Evolutionary conservation across 92 coral and sea anemone genomes (phyloP).

Genomic region (Ricordea florida): DNA sequence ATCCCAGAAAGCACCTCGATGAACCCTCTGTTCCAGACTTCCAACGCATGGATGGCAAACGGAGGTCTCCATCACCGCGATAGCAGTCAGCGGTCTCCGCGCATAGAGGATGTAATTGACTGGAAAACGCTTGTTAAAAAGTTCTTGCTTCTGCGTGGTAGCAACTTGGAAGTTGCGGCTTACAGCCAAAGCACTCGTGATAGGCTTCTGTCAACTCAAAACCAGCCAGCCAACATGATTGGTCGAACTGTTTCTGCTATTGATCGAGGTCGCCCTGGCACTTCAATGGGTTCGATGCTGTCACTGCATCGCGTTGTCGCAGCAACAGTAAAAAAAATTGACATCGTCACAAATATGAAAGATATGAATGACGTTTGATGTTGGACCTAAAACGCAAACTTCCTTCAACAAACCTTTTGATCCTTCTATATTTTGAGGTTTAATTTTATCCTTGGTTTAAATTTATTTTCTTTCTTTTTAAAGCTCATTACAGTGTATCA

Average conservation of each 20-base stretch:
- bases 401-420: too few species aligned
- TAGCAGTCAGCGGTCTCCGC: conserved; percentile 51
- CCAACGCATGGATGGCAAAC: conserved; percentile 62
- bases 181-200: conserved; percentile 46
- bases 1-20: conserved; percentile 73
- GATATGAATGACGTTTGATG: conserved; percentile 25
- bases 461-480: too few species aligned
- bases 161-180: conserved; percentile 51
- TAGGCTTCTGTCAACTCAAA: conserved; percentile 40
- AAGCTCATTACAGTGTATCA: too few species aligned
- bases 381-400: too few species aligned
- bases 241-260: conserved; percentile 47
- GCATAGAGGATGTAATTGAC: conserved; percentile 90
- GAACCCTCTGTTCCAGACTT: conserved; percentile 64
- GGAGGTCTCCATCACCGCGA: conserved; percentile 52
- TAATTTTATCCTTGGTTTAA: too few species aligned
- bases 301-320: conserved; percentile 82
- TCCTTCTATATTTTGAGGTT: too few species aligned
- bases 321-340: conserved; percentile 78
- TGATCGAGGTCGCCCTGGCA: conserved; percentile 45
- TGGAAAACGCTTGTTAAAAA: conserved; percentile 86
- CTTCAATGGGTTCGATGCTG: conserved; percentile 75
- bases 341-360: conserved; percentile 68
- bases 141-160: conserved; percentile 68
- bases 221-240: conserved; percentile 46